phyloP scores from a whole-genome alignment of 2,797 vertebrate genomes.

The Pantherophis alleghaniensis region DNA sequence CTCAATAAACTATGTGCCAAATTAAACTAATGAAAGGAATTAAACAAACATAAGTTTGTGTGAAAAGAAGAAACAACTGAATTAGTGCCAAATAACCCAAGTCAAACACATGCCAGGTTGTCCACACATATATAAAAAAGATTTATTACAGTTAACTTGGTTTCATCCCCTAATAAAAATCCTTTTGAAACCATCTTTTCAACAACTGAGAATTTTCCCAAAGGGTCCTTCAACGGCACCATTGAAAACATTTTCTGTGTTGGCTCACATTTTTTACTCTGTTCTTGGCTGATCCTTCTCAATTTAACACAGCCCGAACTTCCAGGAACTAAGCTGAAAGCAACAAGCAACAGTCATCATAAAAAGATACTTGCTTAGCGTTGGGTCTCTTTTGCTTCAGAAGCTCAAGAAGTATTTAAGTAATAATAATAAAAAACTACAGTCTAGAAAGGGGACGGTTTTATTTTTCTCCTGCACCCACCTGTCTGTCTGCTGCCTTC shows the following conservation, averaged over 20 bases:
- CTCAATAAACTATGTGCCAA: background rate
- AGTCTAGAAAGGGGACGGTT: background rate
- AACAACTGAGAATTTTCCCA: background rate
- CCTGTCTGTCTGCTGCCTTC: background rate
- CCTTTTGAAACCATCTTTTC: slow-evolving; percentile 25
- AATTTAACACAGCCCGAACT: slow-evolving; percentile 52
- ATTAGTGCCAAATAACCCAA: background rate
- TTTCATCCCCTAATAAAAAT: background rate
- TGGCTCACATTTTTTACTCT: background rate
- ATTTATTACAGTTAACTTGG: background rate
- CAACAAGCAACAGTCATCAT: background rate
- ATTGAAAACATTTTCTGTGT: background rate
- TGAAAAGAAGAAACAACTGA: background rate
- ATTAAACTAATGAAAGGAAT: background rate
- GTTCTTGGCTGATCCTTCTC: slow-evolving; percentile 24
- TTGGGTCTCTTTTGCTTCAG: background rate
- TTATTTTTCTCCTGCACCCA: background rate
- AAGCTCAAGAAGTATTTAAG: background rate
- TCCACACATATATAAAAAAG: slow-evolving; percentile 29
- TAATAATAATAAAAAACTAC: background rate
- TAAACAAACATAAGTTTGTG: slow-evolving; percentile 17
- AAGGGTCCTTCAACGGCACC: background rate
- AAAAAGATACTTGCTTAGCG: slow-evolving; percentile 5
- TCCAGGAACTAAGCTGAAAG: background rate
- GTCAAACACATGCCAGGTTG: background rate